Conservation (phyloP, 2,113 vertebrate species). For the Eupsittula cactorum region DNA sequence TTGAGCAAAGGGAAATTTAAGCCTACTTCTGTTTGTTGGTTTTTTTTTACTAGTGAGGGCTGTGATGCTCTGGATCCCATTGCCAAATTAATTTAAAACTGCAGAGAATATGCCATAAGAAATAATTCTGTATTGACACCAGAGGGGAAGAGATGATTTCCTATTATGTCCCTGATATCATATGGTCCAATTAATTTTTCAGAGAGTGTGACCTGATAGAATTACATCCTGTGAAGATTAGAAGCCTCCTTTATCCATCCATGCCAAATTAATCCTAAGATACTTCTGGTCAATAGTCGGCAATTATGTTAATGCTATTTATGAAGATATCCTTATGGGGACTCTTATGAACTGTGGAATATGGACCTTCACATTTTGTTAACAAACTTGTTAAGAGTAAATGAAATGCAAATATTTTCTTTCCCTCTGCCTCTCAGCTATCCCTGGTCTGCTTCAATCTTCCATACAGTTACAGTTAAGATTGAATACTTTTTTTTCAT, state of each 20-base stretch:
- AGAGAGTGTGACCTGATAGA: neutral
- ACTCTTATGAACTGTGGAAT: neutral
- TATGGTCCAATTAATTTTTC: neutral
- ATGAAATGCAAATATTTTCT: neutral
- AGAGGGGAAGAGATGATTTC: neutral
- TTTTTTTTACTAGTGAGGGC: neutral
- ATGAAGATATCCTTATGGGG: neutral
- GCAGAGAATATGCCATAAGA: neutral
- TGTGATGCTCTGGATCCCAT: neutral
- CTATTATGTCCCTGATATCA: neutral
- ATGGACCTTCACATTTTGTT: neutral
- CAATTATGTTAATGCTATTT: neutral
- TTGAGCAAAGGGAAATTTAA: neutral
- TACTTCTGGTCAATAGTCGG: neutral
- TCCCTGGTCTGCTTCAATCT: neutral
- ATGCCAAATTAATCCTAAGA: neutral
- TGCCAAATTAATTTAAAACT: neutral
- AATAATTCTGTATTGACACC: neutral
- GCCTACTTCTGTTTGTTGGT: neutral
- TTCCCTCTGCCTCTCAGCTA: neutral
- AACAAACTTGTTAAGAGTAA: neutral
- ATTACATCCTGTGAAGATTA: neutral
- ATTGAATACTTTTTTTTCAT: neutral
- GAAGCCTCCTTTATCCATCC: neutral
- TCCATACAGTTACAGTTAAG: neutral